These are phyloP conservation scores for Nemopilema nomurai DNA, from an alignment of 30 jellyfish, hydroid and myxozoan genomes.

Conservation along the genomic window DNA sequence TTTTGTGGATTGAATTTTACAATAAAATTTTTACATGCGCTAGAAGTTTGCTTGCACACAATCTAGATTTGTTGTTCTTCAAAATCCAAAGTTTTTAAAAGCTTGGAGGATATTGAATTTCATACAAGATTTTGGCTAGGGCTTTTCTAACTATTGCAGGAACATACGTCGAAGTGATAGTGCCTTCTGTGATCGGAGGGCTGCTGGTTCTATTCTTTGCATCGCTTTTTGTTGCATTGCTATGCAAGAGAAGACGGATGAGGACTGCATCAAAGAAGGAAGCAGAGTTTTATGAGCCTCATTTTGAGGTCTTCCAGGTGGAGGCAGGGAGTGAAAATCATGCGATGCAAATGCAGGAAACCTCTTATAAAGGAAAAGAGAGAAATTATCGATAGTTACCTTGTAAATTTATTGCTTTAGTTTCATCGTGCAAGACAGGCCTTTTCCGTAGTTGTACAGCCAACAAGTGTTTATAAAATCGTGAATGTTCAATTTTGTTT, in stretches of 20 bases:
- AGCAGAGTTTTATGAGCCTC: not conserved
- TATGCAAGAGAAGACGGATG: slow-evolving; percentile 16
- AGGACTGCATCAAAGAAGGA: not conserved
- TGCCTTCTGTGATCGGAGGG: slow-evolving; percentile 44
- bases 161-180: slow-evolving; percentile 22
- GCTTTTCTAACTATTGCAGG: slow-evolving; percentile 7
- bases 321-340: slow-evolving; percentile 1
- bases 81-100: too few species aligned
- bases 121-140: too few species aligned
- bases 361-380: not conserved
- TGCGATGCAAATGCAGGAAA: not conserved
- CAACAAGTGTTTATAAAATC: too few species aligned
- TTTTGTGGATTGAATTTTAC: too few species aligned
- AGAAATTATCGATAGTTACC: not conserved
- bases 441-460: too few species aligned
- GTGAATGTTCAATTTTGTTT: too few species aligned
- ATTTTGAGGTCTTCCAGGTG: slow-evolving; percentile 3
- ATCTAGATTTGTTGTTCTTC: too few species aligned
- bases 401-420: not conserved
- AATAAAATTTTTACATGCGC: too few species aligned
- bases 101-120: too few species aligned
- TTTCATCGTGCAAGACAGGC: not conserved
- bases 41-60: too few species aligned
- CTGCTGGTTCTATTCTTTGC: slow-evolving; percentile 14
- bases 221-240: slow-evolving; percentile 5